Evolutionary conservation across 2,888 invertebrate species (phyloP).

Genomic region (Julus scanicus): DNA sequence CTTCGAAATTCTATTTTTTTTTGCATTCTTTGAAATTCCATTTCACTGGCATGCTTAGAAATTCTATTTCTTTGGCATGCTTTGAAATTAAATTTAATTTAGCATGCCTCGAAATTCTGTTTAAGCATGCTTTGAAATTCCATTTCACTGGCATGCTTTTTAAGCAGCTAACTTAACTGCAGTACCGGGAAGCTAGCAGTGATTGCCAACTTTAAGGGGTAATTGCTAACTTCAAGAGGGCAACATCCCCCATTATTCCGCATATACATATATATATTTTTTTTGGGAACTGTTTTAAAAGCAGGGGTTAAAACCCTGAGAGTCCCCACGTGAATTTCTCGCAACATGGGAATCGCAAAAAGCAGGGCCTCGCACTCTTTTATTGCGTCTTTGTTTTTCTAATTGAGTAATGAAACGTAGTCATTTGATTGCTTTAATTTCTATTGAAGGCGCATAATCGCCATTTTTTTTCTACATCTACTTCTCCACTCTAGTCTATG

Average conservation of each 20-base stretch:
- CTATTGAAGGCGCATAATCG: constrained; percentile 29
- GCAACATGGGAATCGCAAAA: neutral
- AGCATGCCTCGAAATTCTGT: too few relatives aligned
- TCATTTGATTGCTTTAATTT: constrained; percentile 26
- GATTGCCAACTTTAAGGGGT: constrained; percentile 1
- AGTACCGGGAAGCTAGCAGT: neutral
- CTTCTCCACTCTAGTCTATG: neutral
- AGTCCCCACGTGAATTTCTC: neutral
- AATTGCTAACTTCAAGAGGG: too few relatives aligned
- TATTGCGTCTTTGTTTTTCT: neutral
- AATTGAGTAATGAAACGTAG: constrained; percentile 33
- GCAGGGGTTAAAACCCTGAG: neutral
- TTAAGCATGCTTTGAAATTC: neutral
- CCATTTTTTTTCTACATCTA: neutral
- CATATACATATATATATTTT: neutral
- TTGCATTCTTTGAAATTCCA: too few relatives aligned
- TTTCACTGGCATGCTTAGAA: neutral
- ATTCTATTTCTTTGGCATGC: neutral
- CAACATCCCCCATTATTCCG: neutral
- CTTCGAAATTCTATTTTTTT: too few relatives aligned
- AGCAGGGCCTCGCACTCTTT: too few relatives aligned
- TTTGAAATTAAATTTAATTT: too few relatives aligned
- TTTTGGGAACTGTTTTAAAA: neutral
- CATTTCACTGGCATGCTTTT: neutral
- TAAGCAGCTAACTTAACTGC: neutral